Percentiles rank a stretch among this genome's conserved stretches.
These are phyloP conservation scores for Pseudopipra pipra DNA, from an alignment of 2,113 vertebrate genomes.

Conservation along the genomic window DNA sequence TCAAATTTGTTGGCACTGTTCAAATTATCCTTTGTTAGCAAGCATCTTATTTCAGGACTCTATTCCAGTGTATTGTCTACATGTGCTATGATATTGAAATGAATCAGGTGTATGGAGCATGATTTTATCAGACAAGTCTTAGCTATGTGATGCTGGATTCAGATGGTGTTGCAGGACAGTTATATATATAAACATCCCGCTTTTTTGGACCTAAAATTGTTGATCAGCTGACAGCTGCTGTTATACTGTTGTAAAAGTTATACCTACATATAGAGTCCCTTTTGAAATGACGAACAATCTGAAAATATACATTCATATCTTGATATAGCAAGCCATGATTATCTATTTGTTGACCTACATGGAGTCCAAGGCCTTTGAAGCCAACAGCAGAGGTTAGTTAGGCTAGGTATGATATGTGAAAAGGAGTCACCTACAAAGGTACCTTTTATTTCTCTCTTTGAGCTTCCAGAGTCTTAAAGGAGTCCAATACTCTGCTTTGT, in stretches of 20 bases:
- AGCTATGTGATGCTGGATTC: not conserved
- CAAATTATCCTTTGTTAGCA: not conserved
- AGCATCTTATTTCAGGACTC: not conserved
- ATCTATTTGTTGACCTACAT: not conserved
- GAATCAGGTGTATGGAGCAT: accelerated
- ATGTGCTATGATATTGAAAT: not conserved
- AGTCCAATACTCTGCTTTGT: not conserved
- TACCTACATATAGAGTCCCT: not conserved
- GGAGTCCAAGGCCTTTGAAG: not conserved
- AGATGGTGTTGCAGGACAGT: not conserved
- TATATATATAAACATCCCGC: not conserved
- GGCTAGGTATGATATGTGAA: not conserved
- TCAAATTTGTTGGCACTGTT: not conserved
- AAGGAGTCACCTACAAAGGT: not conserved
- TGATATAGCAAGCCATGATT: not conserved
- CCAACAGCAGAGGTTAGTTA: not conserved
- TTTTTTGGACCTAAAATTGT: not conserved
- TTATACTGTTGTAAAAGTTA: not conserved
- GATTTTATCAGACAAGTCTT: not conserved
- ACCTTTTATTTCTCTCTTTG: not conserved
- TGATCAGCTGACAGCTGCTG: not conserved
- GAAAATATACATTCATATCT: not conserved
- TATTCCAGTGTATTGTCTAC: not conserved
- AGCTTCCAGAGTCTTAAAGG: not conserved
- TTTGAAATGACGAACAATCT: not conserved